phyloP scores from a whole-genome alignment of 2,888 invertebrate genomes.

The Dusona sp. region DNA sequence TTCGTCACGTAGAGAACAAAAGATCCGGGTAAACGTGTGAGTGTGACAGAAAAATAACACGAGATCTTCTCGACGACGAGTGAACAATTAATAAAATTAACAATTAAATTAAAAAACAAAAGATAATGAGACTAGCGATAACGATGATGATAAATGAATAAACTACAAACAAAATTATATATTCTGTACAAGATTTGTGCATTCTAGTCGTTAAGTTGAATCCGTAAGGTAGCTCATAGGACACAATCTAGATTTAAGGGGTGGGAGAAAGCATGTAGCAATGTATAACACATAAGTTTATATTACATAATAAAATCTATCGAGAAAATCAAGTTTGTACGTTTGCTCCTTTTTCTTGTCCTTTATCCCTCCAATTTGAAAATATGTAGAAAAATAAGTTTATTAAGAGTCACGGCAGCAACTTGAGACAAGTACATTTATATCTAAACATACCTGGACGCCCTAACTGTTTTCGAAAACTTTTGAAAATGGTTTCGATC shows the following conservation, averaged over 20 bases:
- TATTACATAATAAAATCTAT: constrained; percentile 84
- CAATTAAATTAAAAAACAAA: constrained; percentile 2
- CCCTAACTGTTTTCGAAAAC: too few species aligned
- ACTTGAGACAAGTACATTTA: too few species aligned
- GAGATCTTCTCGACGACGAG: constrained; percentile 31
- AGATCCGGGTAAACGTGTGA: constrained; percentile 31
- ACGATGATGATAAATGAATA: constrained; percentile 44
- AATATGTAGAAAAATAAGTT: background rate
- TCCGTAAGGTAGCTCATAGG: constrained; percentile 78
- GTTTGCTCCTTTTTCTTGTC: constrained; percentile 6
- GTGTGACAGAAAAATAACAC: constrained; percentile 21
- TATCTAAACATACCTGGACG: too few species aligned
- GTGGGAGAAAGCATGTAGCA: constrained; percentile 77
- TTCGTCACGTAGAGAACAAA: constrained; percentile 51
- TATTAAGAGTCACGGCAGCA: too few species aligned
- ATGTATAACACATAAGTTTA: constrained; percentile 84
- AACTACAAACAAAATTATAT: constrained; percentile 68
- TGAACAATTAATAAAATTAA: constrained; percentile 13
- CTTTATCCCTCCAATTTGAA: background rate
- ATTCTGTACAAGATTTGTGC: constrained; percentile 83
- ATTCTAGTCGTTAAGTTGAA: constrained; percentile 81
- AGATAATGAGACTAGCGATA: constrained; percentile 42
- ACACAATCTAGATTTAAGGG: constrained; percentile 75
- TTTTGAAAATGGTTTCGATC: too few species aligned
- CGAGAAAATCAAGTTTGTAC: constrained; percentile 74